Base-by-base conservation (phyloP, 2,888 invertebrate species). In the Chalcis sispes region DNA sequence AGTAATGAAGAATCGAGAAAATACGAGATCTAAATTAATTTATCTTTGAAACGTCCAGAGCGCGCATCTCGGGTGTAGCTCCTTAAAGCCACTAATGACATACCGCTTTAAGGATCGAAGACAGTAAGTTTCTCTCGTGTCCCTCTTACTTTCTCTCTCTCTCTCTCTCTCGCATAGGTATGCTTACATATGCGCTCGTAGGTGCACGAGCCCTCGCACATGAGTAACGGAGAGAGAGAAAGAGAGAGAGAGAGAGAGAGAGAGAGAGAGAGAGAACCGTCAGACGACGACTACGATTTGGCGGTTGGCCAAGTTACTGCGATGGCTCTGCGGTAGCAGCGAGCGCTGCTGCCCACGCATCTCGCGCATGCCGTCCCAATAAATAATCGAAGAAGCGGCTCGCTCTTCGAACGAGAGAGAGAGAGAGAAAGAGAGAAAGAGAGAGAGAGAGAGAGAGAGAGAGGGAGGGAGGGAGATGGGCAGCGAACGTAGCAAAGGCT, bases 301-400 rank as follows among this genome's bases (percentile, higher is more conserved):
- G 88, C 86, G 77, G 74, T 54, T 71, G 77, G 85, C 88, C 88
- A 88, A 81, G 80, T 81, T 81, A 69, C 79, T 80, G 79, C 78
- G 79, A 79, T 77, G 77, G 66, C 79, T 85, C 18, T 27, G 54
- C 25, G n/a, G n/a, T n/a, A n/a, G n/a, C n/a, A n/a, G n/a, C n/a
- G n/a, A n/a, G n/a, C 7, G 18, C 52, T 59, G 46, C 75, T 70
- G 81, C 88, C 88, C 83, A 88, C 87, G 85, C 85, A 85, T 83
- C 80, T 81, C 83, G 83, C 87, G 83, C 87, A 87, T 87, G 86
- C 86, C 88, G 81, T 87, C 81, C 83, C 85, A 86, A 88, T 88
- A 87, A 88, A 88, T 88, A 88, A 88, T 88, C 86, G 83, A 86
- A 85, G 69, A 77, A 61, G 59, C 61, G 54, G n/a, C 10, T 7